phyloP scores from a whole-genome alignment of 2,888 invertebrate genomes.

The Anthophora plumipes region DNA sequence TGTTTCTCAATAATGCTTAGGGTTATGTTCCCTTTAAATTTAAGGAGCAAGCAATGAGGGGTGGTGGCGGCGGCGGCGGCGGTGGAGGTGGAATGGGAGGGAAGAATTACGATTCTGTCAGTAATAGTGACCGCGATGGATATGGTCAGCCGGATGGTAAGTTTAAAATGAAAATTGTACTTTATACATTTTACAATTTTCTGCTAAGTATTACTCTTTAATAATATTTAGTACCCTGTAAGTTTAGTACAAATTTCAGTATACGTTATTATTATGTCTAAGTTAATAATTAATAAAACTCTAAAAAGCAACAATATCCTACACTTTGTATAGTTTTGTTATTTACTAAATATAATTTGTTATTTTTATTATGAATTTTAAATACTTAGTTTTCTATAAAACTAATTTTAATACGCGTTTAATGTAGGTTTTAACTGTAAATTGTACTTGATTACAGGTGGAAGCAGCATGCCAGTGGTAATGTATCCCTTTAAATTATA shows the following conservation, averaged over 20 bases:
- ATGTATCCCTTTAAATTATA: constrained; percentile 78
- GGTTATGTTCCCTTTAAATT: constrained; percentile 52
- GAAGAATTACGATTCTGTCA: constrained; percentile 82
- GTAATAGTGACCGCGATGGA: constrained; percentile 81
- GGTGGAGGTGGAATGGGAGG: constrained; percentile 66
- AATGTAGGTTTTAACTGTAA: constrained; percentile 18
- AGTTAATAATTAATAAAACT: no score
- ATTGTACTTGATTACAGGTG: constrained; percentile 76
- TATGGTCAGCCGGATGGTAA: constrained; percentile 82
- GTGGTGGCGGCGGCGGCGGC: constrained; percentile 73
- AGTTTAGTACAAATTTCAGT: no score
- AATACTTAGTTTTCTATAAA: neutral
- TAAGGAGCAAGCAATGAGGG: constrained; percentile 83
- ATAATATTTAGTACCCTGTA: no score
- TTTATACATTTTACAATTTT: neutral
- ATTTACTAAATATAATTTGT: neutral
- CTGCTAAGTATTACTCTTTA: no score
- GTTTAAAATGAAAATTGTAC: constrained; percentile 40
- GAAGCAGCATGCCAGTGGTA: constrained; percentile 84
- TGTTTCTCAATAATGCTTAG: constrained; percentile 39
- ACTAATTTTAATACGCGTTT: neutral
- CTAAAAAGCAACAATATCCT: no score
- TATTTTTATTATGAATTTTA: neutral
- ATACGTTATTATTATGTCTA: no score
- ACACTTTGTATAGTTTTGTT: neutral